phyloP scores from a whole-genome alignment of 1,140 invertebrate species.

The Nasonia giraulti region DNA sequence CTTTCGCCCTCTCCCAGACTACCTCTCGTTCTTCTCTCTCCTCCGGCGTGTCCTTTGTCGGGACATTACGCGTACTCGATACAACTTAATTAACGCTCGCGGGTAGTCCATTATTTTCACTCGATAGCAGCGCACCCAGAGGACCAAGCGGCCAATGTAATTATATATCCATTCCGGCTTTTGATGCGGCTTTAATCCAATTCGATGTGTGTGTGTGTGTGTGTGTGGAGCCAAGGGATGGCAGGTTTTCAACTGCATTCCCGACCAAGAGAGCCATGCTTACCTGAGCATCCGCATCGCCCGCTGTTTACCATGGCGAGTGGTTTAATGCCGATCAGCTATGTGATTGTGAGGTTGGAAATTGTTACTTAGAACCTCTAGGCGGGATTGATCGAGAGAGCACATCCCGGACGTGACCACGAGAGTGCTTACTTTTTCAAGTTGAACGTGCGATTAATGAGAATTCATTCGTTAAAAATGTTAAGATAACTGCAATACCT shows the following conservation, averaged over 20 bases:
- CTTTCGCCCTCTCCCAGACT: not conserved
- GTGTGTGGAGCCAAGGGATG: not conserved
- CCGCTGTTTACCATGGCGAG: too few species aligned
- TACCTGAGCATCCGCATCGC: too few species aligned
- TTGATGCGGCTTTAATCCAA: constrained; percentile 70
- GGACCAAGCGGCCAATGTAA: constrained; percentile 64
- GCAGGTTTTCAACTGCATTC: not conserved
- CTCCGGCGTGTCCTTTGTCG: constrained; percentile 3
- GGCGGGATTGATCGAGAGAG: too few species aligned
- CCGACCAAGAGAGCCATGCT: too few species aligned
- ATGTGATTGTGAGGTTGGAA: too few species aligned
- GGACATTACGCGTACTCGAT: constrained; percentile 59
- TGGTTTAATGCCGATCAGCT: too few species aligned
- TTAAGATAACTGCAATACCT: too few species aligned
- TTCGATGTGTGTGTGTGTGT: constrained; percentile 44
- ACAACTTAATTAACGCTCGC: constrained; percentile 70
- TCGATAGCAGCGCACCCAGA: constrained; percentile 58
- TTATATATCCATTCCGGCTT: constrained; percentile 70
- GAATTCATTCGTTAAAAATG: too few species aligned
- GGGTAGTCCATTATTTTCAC: constrained; percentile 70
- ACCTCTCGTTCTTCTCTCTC: not conserved
- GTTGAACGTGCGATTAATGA: too few species aligned
- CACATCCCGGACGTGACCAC: too few species aligned
- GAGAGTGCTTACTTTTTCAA: too few species aligned
- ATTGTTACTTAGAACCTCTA: too few species aligned